Base-by-base conservation (phyloP, 1,140 invertebrate genomes). In the Periplaneta americana region DNA sequence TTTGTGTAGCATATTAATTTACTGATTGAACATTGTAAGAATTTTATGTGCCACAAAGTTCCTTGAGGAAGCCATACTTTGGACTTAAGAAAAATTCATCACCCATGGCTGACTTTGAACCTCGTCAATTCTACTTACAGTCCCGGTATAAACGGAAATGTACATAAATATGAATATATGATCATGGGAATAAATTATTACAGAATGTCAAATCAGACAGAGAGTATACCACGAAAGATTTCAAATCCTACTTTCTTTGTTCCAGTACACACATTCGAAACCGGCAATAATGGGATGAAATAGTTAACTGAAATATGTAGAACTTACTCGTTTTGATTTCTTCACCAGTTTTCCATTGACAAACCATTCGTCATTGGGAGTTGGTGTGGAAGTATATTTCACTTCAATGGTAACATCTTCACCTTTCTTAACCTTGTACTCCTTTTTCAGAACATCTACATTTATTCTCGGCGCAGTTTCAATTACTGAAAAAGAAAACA, bases 311-410 rank as follows among this genome's bases (percentile, higher is more conserved):
- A n/a, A n/a, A n/a, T n/a, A n/a, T n/a, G n/a, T n/a, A 28, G 33
- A 15, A 34, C 75, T 81, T 83, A 90, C 90, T 82, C 91, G 90
- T 84, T 94, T 93, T 28, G 90, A 91, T 87, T 91, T 93, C 83
- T 89, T 90, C 48, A 96, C 87, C 39, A 93, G 88, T 83, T 90
- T 92, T 22, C 91, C 92, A 84, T 94, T 93, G n/a, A 91, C 91
- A 9, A 91, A 90, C 95, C 95, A 97, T 88, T 94, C 92, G 81
- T 93, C 93, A 82, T 90, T 92, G 4, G 96, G 95, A 83, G 90
- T 90, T 35, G 95, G 94, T 8, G 91, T 89, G 11, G 92, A 93
- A 22, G 91, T 91, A 87, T 92, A 97, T 85, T 92, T 92, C n/a
- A 96, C 91, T 74, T 89, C 90, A 66, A 97, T 89, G 3, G 91